Base-by-base conservation (phyloP, 2,888 invertebrate species). In the Hirtodrosophila trivittata region DNA sequence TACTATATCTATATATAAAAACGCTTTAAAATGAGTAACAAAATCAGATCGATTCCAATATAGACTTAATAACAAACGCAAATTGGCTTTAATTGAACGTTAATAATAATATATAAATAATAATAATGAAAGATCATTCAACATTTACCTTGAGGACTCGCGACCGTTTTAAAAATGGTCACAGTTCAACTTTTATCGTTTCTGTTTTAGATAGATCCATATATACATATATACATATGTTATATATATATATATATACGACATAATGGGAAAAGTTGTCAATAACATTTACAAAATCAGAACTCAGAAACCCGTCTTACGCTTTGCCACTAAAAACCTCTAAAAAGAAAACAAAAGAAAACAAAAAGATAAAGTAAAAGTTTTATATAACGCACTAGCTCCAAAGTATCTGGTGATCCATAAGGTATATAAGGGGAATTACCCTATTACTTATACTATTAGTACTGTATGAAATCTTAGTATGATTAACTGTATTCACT, bases 81-180 rank as follows among this genome's bases (percentile, higher is more conserved):
- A 78, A 76, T 77, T 74, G 81, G 77, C 77, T 77, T 77, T 77
- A 77, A 78, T 59, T 66, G 59, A 66, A 35, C 52, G 41, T 42
- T 65, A 60, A 70, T 30, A 45, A 57, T 35, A 54, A 13, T 39
- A 6, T n/a, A 43, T n/a, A 14, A 25, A 46, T 28, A 12, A 32
- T 42, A 37, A 45, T 28, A 52, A 26, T 12, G 28, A 46, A 51
- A 3, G 25, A 55, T 35, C 54, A 54, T 59, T 42, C 18, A 41
- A 68, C 33, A 58, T 62, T 45, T 45, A 52, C 67, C 55, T 56
- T 49, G 7, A 35, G 12, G 21, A 55, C 38, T 45, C 59, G 39
- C 21, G 49, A 51, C 60, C 59, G 70, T 70, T 70, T 78, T 39
- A 41, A 64, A 62, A 64, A 64, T 58, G 69, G 8, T 49, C 50